phyloP scores from a whole-genome alignment of 2,888 invertebrate genomes.

The Megastigmus dorsalis region DNA sequence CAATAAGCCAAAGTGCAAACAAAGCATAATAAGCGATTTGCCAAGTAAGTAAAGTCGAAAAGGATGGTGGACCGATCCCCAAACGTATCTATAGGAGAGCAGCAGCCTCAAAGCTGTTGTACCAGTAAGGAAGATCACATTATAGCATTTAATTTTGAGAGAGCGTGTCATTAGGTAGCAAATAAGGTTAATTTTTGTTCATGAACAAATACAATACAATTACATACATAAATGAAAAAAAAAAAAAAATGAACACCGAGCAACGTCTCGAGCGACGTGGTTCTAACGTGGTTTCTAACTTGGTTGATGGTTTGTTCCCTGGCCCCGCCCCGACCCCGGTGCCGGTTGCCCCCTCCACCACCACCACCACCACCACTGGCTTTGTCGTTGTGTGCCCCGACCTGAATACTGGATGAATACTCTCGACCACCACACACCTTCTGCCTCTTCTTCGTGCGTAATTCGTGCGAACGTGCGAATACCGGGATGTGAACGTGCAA shows the following conservation, averaged over 20 bases:
- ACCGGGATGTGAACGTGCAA: constrained; percentile 57
- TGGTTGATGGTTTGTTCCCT: constrained; percentile 75
- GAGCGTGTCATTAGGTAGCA: constrained; percentile 17
- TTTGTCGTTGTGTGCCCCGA: constrained; percentile 52
- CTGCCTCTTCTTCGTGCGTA: constrained; percentile 40
- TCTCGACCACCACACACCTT: constrained; percentile 43
- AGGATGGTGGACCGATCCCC: constrained; percentile 42
- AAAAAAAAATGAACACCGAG: constrained; percentile 23
- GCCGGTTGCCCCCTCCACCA: constrained; percentile 66
- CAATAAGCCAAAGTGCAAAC: no score
- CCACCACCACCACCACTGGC: constrained; percentile 67
- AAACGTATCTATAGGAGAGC: not conserved
- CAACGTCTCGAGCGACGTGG: constrained; percentile 50
- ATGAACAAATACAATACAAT: not conserved
- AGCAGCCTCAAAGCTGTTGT: not conserved
- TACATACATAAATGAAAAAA: constrained; percentile 23
- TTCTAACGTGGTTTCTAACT: constrained; percentile 68
- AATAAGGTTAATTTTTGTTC: constrained; percentile 32
- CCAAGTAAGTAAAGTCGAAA: constrained; percentile 31
- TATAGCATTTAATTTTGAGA: constrained; percentile 3
- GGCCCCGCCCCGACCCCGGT: constrained; percentile 75
- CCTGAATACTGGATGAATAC: constrained; percentile 51
- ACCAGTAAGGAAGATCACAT: not conserved
- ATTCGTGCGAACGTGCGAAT: constrained; percentile 21
- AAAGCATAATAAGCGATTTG: constrained; percentile 31